Evolutionary conservation across 2,888 invertebrate species (phyloP).

Genomic region (Fragum fragum): DNA sequence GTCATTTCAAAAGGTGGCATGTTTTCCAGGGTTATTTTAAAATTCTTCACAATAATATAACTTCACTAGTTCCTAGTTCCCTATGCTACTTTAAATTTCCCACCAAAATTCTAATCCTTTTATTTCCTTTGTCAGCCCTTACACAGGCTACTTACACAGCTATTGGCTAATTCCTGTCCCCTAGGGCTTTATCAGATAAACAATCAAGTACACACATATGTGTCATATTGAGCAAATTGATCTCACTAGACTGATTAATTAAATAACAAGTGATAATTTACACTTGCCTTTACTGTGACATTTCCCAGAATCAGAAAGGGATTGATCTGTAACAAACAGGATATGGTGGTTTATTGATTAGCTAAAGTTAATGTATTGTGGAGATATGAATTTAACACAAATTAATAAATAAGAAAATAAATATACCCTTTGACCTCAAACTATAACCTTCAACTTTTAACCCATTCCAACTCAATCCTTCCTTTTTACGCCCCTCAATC

Average conservation of each 20-base stretch:
- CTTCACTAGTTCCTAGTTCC: background rate
- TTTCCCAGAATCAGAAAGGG: background rate
- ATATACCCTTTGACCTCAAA: too few relatives aligned
- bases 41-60: background rate
- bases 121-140: constrained; percentile 1
- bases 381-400: too few relatives aligned
- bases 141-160: background rate
- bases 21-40: too few relatives aligned
- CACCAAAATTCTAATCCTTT: constrained; percentile 20
- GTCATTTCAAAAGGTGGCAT: constrained; percentile 59
- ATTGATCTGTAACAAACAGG: background rate
- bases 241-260: background rate
- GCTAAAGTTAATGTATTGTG: too few relatives aligned
- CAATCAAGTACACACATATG: background rate
- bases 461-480: too few relatives aligned
- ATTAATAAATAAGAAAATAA: too few relatives aligned
- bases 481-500: too few relatives aligned
- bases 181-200: constrained; percentile 25
- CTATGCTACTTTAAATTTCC: constrained; percentile 15
- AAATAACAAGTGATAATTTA: background rate
- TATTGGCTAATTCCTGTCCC: background rate
- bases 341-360: background rate
- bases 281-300: background rate
- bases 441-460: too few relatives aligned
- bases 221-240: constrained; percentile 15